A percentile compares a stretch with the other conserved stretches of the same genome.
Conservation (phyloP, 2,113 vertebrate species). For the Motacilla tschutschensis region DNA sequence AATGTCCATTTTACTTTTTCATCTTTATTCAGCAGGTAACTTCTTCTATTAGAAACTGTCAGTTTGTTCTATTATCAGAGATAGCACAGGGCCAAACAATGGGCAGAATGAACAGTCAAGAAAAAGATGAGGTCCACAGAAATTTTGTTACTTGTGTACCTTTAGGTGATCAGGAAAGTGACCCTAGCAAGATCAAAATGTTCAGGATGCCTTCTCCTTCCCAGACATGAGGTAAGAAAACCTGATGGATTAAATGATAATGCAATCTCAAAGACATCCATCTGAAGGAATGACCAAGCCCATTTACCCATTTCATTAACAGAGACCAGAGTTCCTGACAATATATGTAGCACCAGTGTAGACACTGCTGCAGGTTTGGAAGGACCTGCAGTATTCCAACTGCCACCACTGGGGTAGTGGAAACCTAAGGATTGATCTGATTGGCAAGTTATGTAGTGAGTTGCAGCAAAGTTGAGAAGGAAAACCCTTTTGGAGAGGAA, state of each 20-base stretch:
- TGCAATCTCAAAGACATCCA: neutral
- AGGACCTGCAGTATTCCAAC: fast-evolving
- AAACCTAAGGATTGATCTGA: neutral
- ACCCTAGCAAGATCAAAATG: neutral
- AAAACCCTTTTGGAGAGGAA: neutral
- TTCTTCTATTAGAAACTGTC: neutral
- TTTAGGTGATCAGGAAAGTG: neutral
- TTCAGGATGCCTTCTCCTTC: neutral
- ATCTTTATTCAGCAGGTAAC: neutral
- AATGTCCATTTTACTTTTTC: neutral
- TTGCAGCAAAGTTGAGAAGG: neutral
- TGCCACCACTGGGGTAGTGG: fast-evolving
- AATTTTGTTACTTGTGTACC: neutral
- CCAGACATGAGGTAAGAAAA: neutral
- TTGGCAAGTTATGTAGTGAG: fast-evolving
- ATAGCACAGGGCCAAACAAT: neutral
- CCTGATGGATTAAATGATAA: neutral
- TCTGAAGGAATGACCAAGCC: neutral
- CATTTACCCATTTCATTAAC: neutral
- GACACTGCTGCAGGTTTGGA: neutral
- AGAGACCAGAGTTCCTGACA: neutral
- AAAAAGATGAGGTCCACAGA: neutral
- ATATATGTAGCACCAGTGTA: fast-evolving
- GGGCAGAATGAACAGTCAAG: neutral
- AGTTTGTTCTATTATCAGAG: neutral